Evolutionary conservation across 2,113 vertebrate genomes (phyloP).

Genomic region (Dinomys branickii): DNA sequence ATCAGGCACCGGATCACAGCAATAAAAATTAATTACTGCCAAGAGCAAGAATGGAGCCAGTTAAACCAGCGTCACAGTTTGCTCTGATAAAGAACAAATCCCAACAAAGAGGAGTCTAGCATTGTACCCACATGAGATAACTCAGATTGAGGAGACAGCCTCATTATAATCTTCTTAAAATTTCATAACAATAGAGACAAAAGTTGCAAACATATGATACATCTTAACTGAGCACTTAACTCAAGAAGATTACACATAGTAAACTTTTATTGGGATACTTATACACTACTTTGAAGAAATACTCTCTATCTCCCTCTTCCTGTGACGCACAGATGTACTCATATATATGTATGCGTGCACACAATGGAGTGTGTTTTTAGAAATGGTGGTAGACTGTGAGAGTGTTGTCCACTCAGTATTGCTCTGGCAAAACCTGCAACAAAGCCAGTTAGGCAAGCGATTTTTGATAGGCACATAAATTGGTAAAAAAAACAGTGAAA

Average conservation of each 20-base stretch:
- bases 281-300: background rate
- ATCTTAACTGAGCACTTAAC: background rate
- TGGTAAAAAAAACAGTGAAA: background rate
- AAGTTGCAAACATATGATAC: background rate
- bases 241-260: background rate
- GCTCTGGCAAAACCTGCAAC: background rate
- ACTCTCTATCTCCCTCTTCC: background rate
- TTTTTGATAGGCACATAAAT: background rate
- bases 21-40: slow-evolving; percentile 30
- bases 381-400: background rate
- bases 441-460: slow-evolving; percentile 24
- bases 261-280: slow-evolving; percentile 7
- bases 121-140: background rate
- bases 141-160: background rate
- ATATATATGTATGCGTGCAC: background rate
- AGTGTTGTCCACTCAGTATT: background rate
- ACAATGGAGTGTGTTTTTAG: background rate
- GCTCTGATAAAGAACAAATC: slow-evolving; percentile 53
- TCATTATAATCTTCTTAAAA: slow-evolving; percentile 24
- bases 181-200: slow-evolving; percentile 49
- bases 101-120: slow-evolving; percentile 1
- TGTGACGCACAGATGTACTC: background rate
- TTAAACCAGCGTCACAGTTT: slow-evolving; percentile 61
- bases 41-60: slow-evolving; percentile 48
- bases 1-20: slow-evolving; percentile 20